Percentiles rank a stretch among this genome's conserved stretches.
These are phyloP conservation scores for Stichopus horrens DNA, from an alignment of 53 echinoderm and acorn worm genomes.

Conservation along the genomic window DNA sequence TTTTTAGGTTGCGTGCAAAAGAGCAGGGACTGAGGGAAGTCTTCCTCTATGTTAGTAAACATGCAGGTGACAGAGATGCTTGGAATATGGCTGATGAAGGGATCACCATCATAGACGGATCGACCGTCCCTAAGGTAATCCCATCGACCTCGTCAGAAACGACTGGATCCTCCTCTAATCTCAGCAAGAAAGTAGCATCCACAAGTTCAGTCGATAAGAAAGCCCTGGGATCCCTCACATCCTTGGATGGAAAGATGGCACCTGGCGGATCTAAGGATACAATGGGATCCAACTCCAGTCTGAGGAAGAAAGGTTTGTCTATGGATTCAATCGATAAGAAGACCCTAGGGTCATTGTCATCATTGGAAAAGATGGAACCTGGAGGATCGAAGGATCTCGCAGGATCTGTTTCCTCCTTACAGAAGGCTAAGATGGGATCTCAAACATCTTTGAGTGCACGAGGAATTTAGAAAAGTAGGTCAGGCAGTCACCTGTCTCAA, in stretches of 20 bases:
- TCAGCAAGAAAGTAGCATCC: constrained; percentile 27
- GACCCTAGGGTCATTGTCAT: not conserved
- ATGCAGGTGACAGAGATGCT: constrained; percentile 79
- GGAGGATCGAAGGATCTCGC: constrained; percentile 21
- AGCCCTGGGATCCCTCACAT: constrained; percentile 1
- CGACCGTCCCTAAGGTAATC: constrained; percentile 47
- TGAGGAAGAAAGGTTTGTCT: not conserved
- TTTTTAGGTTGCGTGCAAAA: constrained; percentile 69
- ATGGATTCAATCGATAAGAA: constrained; percentile 5
- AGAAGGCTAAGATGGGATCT: constrained; percentile 39
- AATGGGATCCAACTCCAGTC: not conserved
- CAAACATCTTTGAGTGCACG: constrained; percentile 27
- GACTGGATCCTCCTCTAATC: constrained; percentile 52
- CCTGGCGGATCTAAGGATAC: constrained; percentile 31
- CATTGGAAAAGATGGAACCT: constrained; percentile 17
- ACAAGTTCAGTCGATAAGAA: constrained; percentile 2
- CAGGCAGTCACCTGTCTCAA: too few relatives aligned
- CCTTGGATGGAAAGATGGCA: constrained; percentile 20
- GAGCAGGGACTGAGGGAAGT: constrained; percentile 80
- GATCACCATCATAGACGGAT: constrained; percentile 71
- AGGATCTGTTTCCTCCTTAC: not conserved
- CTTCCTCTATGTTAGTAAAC: constrained; percentile 71
- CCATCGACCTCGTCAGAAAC: constrained; percentile 58
- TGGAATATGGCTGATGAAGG: constrained; percentile 98
- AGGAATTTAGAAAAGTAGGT: not conserved